Evolutionary conservation across 2,113 vertebrate species (phyloP).

Genomic region (Oryzias celebensis): DNA sequence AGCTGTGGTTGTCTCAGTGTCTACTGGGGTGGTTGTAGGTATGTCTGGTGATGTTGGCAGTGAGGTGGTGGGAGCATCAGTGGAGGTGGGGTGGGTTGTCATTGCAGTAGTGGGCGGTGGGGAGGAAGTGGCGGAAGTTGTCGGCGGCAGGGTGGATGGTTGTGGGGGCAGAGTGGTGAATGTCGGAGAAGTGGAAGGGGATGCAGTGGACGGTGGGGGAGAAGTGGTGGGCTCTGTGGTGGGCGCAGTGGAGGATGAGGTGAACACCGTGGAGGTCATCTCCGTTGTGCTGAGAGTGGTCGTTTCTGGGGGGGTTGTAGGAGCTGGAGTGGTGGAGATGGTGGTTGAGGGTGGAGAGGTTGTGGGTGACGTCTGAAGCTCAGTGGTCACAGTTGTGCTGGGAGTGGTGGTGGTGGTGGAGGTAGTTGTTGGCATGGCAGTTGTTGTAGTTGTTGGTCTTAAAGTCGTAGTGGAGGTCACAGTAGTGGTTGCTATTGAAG

Average conservation of each 20-base stretch:
- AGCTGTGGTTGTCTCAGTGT: slow-evolving; percentile 34
- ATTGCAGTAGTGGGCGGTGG: slow-evolving; percentile 24
- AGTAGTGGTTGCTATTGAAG: slow-evolving; percentile 39
- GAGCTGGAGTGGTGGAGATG: slow-evolving; percentile 20
- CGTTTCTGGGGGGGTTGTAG: slow-evolving; percentile 30
- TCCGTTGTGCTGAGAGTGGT: slow-evolving; percentile 32
- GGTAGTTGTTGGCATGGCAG: slow-evolving; percentile 32
- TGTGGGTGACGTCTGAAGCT: slow-evolving; percentile 26
- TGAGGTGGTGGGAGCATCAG: slow-evolving; percentile 32
- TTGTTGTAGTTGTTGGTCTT: slow-evolving; percentile 25
- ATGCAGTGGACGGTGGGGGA: slow-evolving; percentile 16
- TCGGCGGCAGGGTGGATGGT: slow-evolving; percentile 17
- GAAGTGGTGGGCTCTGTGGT: slow-evolving; percentile 25
- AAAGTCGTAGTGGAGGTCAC: slow-evolving; percentile 6
- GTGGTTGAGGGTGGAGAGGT: slow-evolving; percentile 20
- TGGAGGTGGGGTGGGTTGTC: slow-evolving; percentile 28
- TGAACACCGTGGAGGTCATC: slow-evolving; percentile 17
- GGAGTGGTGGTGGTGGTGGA: slow-evolving; percentile 38
- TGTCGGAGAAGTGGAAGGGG: slow-evolving; percentile 23
- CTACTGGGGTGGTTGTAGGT: slow-evolving; percentile 36
- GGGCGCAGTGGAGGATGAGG: slow-evolving; percentile 30
- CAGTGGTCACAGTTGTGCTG: slow-evolving; percentile 41
- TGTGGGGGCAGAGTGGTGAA: slow-evolving; percentile 18
- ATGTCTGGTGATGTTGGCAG: slow-evolving; percentile 20
- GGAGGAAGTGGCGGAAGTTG: slow-evolving; percentile 19